Percentiles rank a stretch among this genome's conserved stretches.
phyloP scores from a whole-genome alignment of 2,113 vertebrate genomes.

The Canis aureus region DNA sequence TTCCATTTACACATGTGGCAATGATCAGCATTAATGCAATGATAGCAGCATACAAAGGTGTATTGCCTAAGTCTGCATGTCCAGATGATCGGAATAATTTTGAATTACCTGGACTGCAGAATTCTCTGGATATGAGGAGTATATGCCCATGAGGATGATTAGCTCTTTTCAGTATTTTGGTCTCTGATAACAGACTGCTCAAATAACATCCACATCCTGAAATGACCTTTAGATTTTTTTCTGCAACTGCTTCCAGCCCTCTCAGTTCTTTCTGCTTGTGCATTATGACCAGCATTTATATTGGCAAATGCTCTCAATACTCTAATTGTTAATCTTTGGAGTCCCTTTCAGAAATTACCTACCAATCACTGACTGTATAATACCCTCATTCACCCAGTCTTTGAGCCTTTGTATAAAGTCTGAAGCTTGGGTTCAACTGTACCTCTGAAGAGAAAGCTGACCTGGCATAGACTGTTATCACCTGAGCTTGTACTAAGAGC shows the following conservation, averaged over 20 bases:
- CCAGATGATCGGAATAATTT: neutral
- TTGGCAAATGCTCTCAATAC: neutral
- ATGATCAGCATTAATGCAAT: neutral
- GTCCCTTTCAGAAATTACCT: neutral
- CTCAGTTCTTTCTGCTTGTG: neutral
- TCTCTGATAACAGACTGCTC: neutral
- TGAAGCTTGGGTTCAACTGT: neutral
- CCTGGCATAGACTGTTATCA: no score
- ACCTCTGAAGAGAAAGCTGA: neutral
- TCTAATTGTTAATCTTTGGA: neutral
- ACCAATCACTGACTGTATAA: neutral
- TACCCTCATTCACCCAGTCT: neutral
- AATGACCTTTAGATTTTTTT: neutral
- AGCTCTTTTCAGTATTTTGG: neutral
- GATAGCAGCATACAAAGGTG: neutral
- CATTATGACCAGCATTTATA: neutral
- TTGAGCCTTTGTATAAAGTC: neutral
- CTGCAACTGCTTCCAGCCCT: neutral
- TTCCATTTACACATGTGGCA: neutral
- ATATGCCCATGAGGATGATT: neutral
- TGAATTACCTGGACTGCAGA: neutral
- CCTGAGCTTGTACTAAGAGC: neutral
- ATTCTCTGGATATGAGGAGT: neutral
- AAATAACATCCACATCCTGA: neutral
- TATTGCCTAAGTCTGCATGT: neutral